A percentile compares a stretch with the other conserved stretches of the same genome.
phyloP scores from a whole-genome alignment of 1,140 invertebrate species.

The Trichomalopsis sarcophagae region DNA sequence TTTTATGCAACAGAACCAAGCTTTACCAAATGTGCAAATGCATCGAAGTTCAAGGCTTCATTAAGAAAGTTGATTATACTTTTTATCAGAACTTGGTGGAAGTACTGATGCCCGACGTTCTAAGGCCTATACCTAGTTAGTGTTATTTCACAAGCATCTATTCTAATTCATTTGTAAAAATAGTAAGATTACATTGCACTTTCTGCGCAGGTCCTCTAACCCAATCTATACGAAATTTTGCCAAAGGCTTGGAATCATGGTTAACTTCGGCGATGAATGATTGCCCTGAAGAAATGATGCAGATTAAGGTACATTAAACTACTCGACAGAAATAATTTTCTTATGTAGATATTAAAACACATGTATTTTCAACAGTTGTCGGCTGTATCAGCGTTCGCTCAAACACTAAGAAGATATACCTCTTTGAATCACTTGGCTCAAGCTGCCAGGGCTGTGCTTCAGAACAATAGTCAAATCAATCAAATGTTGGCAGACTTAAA shows the following conservation, averaged over 20 bases:
- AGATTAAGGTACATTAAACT: constrained; percentile 81
- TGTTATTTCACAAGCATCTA: not conserved
- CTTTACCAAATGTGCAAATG: constrained; percentile 78
- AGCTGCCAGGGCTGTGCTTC: constrained; percentile 95
- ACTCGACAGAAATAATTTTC: constrained; percentile 1
- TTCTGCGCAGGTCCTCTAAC: constrained; percentile 84
- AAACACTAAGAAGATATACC: constrained; percentile 96
- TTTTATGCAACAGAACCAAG: constrained; percentile 72
- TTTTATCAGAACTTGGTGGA: constrained; percentile 98
- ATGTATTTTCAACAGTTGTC: constrained; percentile 70
- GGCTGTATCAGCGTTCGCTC: constrained; percentile 94
- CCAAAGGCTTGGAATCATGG: constrained; percentile 93
- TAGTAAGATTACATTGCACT: not conserved
- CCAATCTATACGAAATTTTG: constrained; percentile 95
- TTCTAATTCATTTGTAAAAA: not conserved
- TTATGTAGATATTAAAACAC: not conserved
- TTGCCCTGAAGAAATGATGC: constrained; percentile 88
- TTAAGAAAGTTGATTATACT: constrained; percentile 89
- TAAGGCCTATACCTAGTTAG: constrained; percentile 93
- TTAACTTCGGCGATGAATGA: constrained; percentile 90
- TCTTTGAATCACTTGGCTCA: constrained; percentile 98
- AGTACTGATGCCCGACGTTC: constrained; percentile 96
- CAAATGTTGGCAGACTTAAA: constrained; percentile 99
- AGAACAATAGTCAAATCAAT: constrained; percentile 95
- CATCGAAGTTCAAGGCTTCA: constrained; percentile 81